Percentiles rank a stretch among this genome's conserved stretches.
phyloP scores from a whole-genome alignment of 2,113 vertebrate genomes.

The Ranitomeya imitator region DNA sequence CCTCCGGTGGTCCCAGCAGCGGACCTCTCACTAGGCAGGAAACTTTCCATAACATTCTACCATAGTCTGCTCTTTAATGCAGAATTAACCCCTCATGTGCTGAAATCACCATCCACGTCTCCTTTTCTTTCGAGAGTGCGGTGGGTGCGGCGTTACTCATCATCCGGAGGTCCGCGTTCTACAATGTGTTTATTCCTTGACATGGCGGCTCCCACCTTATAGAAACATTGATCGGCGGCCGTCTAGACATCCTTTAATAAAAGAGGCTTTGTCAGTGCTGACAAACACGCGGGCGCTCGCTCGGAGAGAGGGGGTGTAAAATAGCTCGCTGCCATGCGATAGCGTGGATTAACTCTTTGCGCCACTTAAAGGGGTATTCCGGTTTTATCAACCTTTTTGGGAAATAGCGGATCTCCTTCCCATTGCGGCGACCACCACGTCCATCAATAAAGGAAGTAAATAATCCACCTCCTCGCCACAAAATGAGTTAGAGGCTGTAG shows the following conservation, averaged over 20 bases:
- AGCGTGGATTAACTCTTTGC: background rate
- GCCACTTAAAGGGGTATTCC: background rate
- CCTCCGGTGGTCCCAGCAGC: background rate
- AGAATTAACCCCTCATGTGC: background rate
- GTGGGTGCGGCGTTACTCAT: background rate
- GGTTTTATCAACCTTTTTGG: background rate
- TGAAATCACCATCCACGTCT: background rate
- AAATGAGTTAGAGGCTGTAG: too few species aligned
- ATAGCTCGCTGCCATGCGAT: background rate
- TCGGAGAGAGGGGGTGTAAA: background rate
- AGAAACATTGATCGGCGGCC: conserved; percentile 38
- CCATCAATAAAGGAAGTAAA: too few species aligned
- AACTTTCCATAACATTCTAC: background rate
- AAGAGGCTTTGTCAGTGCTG: conserved; percentile 15
- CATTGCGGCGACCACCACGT: too few species aligned
- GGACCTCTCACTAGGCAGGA: background rate
- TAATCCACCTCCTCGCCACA: too few species aligned
- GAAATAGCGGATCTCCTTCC: too few species aligned
- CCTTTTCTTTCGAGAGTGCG: background rate
- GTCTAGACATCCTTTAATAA: conserved; percentile 44
- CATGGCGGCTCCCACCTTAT: conserved; percentile 28
- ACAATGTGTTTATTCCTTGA: conserved; percentile 34
- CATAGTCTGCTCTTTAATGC: background rate
- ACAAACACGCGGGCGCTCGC: background rate
- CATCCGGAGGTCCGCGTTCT: background rate